Evolutionary conservation across 2,888 invertebrate genomes (phyloP).

Genomic region (Bembecia ichneumoniformis): DNA sequence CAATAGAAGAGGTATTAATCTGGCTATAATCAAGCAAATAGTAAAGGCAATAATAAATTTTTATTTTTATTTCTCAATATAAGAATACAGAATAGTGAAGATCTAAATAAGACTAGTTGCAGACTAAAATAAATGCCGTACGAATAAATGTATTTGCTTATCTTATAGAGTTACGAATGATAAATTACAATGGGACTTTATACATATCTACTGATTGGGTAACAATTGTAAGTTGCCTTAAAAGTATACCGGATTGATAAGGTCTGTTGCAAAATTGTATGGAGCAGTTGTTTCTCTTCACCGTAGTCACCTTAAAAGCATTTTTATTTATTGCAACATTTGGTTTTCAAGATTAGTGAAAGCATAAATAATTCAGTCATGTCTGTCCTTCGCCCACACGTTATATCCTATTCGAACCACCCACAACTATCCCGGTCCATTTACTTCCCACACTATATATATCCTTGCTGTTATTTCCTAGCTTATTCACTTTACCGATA

Average conservation of each 20-base stretch:
- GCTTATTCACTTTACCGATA: conserved; percentile 9
- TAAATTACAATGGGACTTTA: too few species aligned
- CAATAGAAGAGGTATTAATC: too few species aligned
- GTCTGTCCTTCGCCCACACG: conserved; percentile 27
- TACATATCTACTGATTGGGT: too few species aligned
- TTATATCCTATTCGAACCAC: conserved; percentile 19
- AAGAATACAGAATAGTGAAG: too few species aligned
- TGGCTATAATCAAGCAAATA: too few species aligned
- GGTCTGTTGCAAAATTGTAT: conserved; percentile 1
- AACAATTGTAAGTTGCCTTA: too few species aligned
- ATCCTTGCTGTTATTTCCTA: not conserved
- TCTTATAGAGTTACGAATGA: too few species aligned
- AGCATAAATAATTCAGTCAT: conserved; percentile 31
- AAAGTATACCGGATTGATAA: conserved; percentile 5
- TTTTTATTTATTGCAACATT: conserved; percentile 26
- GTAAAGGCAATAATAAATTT: too few species aligned
- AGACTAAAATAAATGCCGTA: too few species aligned
- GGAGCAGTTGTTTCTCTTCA: not conserved
- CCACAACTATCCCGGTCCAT: conserved; percentile 28
- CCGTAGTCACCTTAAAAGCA: not conserved
- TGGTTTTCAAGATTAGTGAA: conserved; percentile 21
- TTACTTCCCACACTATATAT: conserved; percentile 29
- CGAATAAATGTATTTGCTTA: too few species aligned
- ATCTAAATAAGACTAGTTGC: too few species aligned
- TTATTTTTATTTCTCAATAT: too few species aligned